Base-by-base conservation (phyloP, 1,140 invertebrate species). In the Diplogasteroides magnus region DNA sequence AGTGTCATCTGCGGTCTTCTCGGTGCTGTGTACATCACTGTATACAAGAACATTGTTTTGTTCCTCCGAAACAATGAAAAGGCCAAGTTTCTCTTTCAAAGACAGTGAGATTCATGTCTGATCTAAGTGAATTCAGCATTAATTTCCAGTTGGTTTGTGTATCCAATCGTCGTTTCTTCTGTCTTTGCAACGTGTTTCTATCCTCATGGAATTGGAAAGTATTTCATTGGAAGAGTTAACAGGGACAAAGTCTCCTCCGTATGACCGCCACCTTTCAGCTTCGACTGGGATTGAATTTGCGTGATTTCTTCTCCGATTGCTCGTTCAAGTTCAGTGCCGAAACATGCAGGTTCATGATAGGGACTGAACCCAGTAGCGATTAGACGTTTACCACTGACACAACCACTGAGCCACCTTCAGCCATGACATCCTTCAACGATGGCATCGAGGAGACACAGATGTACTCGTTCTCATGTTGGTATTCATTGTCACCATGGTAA, bases 1-100 rank as follows among this genome's bases (percentile, higher is more conserved):
- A 48, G 96, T 19, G 37, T 48, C 6, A 19, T 48, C 37, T 48
- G 37, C 37, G 37, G 37, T 19, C 37, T 48, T 19, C 37, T 48
- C 37, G 37, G 37, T 19, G 37, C 19, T 19, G 6, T 48, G 6
- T 48, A 48, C 37, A 48, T 48, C 19, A 6, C 6, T 19, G 19
- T 19, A 19, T 48, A 48, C 37, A 48, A 48, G 37, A 48, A 48
- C 6, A 6, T 48, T 48, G 37, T 48, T 6, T 19, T 48, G 6
- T 48, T 48, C 37, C 37, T 48, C 37, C 37, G 37, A 48, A 48
- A 6, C 6, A 48, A 48, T 48, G 6, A 48, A 6, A 11, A 48
- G 6, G 37, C 37, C 37, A 48, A 48, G 37, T 11, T 48, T 11
- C n/a, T n/a, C n/a, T 48, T 48, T 19, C 37, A 48, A 19, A 48